These are phyloP conservation scores for Ranitomeya imitator DNA, from an alignment of 2,113 vertebrate species.

Conservation along the genomic window DNA sequence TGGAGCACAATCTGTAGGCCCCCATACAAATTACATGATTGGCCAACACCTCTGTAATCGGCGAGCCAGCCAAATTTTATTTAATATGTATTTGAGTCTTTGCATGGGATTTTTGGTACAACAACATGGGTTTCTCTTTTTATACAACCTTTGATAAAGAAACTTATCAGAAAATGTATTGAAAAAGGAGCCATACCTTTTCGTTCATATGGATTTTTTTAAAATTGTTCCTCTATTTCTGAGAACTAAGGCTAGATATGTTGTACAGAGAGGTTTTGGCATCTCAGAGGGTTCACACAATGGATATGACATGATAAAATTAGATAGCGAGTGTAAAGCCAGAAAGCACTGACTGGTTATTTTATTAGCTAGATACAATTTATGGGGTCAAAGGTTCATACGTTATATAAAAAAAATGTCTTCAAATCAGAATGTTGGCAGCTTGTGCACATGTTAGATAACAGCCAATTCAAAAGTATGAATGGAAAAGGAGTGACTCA, in stretches of 20 bases:
- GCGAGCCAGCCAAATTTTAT: no score
- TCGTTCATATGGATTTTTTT: not conserved
- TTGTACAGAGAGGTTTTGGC: not conserved
- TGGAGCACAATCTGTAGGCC: no score
- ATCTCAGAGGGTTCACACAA: slow-evolving; percentile 11
- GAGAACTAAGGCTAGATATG: not conserved
- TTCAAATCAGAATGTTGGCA: slow-evolving; percentile 20
- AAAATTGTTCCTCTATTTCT: not conserved
- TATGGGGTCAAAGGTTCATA: slow-evolving; percentile 44
- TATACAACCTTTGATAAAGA: not conserved
- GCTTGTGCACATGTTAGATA: slow-evolving; percentile 43
- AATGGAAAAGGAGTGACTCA: slow-evolving; percentile 54
- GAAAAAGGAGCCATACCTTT: not conserved
- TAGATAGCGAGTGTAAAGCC: not conserved
- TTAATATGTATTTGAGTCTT: no score
- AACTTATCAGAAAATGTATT: not conserved
- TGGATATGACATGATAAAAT: not conserved
- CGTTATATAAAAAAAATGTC: slow-evolving; percentile 20
- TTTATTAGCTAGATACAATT: slow-evolving; percentile 41
- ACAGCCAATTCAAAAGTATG: slow-evolving; percentile 29
- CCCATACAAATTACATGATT: no score
- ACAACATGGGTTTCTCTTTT: no score
- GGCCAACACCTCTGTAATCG: no score
- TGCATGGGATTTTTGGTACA: no score
- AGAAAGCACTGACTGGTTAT: slow-evolving; percentile 36